A percentile compares a stretch with the other conserved stretches of the same genome.
Conservation (phyloP, 2,888 invertebrate species). For the Priocnemis perturbator region DNA sequence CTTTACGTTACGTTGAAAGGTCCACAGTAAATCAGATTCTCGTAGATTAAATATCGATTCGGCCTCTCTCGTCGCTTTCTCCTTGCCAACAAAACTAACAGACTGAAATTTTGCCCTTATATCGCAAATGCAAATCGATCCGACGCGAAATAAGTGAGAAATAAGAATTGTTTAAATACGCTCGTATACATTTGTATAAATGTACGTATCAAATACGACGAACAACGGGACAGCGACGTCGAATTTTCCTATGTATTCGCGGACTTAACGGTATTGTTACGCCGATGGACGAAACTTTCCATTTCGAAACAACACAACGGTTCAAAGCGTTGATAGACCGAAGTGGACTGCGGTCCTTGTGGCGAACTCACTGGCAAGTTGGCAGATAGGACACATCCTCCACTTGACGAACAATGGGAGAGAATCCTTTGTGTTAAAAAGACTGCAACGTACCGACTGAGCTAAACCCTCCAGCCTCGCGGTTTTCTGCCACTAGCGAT, state of each 20-base stretch:
- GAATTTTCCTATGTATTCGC: neutral
- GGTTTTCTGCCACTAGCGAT: neutral
- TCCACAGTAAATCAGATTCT: too few relatives aligned
- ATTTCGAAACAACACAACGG: slow-evolving; percentile 3
- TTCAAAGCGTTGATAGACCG: neutral
- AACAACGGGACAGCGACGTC: too few relatives aligned
- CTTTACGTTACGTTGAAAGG: too few relatives aligned
- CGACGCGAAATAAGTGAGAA: too few relatives aligned
- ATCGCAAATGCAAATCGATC: too few relatives aligned
- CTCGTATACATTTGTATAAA: too few relatives aligned
- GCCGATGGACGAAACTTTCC: neutral
- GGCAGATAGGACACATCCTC: slow-evolving; percentile 13
- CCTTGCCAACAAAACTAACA: too few relatives aligned
- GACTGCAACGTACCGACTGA: slow-evolving; percentile 1
- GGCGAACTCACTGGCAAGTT: slow-evolving; percentile 4
- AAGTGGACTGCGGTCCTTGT: slow-evolving; percentile 6
- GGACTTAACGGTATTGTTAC: slow-evolving; percentile 30
- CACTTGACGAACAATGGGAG: slow-evolving; percentile 27
- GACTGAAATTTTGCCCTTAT: too few relatives aligned
- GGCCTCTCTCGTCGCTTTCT: too few relatives aligned
- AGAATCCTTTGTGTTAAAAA: slow-evolving; percentile 12
- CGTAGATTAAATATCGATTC: too few relatives aligned
- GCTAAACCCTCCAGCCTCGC: neutral
- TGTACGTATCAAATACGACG: too few relatives aligned
- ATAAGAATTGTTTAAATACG: too few relatives aligned